These are phyloP conservation scores for Trachelus iudaicus DNA, from an alignment of 2,888 invertebrate genomes.

Conservation along the genomic window DNA sequence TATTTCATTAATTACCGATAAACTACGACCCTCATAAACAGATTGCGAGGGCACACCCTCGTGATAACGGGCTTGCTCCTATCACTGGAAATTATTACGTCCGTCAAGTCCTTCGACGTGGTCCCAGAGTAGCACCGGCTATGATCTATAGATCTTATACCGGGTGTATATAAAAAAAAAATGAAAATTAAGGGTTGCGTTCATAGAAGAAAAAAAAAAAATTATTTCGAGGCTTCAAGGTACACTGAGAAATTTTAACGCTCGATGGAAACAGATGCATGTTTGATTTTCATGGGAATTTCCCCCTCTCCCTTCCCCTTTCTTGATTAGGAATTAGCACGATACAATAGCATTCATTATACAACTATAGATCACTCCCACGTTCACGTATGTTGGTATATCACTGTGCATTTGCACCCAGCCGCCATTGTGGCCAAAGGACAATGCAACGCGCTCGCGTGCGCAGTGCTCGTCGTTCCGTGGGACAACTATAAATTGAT, in stretches of 20 bases:
- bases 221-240: neutral
- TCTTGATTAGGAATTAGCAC: constrained; percentile 6
- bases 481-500: constrained; percentile 1
- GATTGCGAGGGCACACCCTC: too few species aligned
- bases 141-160: too few species aligned
- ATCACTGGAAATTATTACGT: too few species aligned
- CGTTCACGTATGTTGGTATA: neutral
- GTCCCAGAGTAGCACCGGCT: too few species aligned
- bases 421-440: constrained; percentile 1
- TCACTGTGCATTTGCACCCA: neutral
- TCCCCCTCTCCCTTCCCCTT: neutral
- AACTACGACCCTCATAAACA: too few species aligned
- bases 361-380: constrained; percentile 7
- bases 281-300: neutral
- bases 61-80: too few species aligned
- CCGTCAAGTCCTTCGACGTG: too few species aligned
- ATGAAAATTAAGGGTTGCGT: too few species aligned
- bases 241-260: too few species aligned
- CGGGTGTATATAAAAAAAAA: too few species aligned
- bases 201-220: neutral
- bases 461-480: neutral
- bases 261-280: neutral
- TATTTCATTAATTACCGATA: too few species aligned
- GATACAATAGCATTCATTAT: constrained; percentile 7
- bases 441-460: neutral